Conservation (phyloP, 2,113 vertebrate species). For the Deroptyus accipitrinus region DNA sequence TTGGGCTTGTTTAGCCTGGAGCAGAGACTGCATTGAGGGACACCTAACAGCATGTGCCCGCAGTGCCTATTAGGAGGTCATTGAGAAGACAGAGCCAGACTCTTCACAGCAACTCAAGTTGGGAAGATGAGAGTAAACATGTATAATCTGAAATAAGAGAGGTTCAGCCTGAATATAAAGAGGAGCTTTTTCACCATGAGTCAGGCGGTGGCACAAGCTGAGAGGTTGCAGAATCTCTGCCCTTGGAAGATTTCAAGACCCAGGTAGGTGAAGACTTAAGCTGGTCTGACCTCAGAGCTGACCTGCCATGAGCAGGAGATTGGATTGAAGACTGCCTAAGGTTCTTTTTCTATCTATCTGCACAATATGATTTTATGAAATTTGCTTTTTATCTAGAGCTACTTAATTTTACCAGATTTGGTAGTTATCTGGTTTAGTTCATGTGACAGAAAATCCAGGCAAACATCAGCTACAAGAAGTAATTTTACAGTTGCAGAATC, state of each 20-base stretch:
- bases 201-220: background rate
- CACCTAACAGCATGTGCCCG: accelerated
- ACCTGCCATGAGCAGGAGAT: background rate
- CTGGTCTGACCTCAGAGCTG: background rate
- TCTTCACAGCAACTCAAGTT: background rate
- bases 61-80: background rate
- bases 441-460: background rate
- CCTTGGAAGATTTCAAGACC: background rate
- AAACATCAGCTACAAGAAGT: background rate
- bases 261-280: background rate
- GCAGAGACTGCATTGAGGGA: accelerated
- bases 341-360: background rate
- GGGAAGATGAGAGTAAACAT: background rate
- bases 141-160: background rate
- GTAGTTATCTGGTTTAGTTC: background rate
- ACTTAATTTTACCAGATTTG: background rate
- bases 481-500: background rate
- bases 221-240: background rate
- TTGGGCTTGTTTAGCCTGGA: background rate
- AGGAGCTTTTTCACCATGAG: background rate
- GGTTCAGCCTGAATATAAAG: background rate
- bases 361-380: background rate
- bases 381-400: background rate
- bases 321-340: background rate
- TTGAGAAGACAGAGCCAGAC: background rate